Conservation (phyloP, 2,888 invertebrate genomes). For the Spilosoma lubricipeda region DNA sequence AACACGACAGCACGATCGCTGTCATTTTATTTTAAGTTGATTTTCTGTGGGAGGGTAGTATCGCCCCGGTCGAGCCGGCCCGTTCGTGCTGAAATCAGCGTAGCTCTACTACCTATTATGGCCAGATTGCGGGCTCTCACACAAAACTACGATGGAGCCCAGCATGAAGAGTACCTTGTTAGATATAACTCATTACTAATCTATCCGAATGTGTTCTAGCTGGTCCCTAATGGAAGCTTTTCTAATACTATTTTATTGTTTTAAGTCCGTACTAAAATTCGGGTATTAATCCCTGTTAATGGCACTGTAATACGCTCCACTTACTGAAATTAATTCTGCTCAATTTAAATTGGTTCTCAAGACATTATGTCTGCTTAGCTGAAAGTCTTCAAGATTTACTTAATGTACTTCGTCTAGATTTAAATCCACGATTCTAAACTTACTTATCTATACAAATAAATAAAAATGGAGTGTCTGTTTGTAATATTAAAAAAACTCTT, state of each 20-base stretch:
- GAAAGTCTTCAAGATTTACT: background rate
- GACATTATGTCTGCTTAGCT: slow-evolving; percentile 10
- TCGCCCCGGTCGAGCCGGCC: too few relatives aligned
- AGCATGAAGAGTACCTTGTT: too few relatives aligned
- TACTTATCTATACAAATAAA: background rate
- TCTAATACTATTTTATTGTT: background rate
- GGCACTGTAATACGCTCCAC: slow-evolving; percentile 7
- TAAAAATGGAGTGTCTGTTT: too few relatives aligned
- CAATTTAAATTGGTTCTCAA: slow-evolving; percentile 15
- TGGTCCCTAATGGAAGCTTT: background rate
- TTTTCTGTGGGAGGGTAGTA: too few relatives aligned
- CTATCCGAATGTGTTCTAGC: background rate
- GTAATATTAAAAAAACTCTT: too few relatives aligned
- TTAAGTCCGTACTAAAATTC: slow-evolving; percentile 1
- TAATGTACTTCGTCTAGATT: slow-evolving; percentile 10
- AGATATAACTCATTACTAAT: background rate
- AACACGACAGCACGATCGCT: too few relatives aligned
- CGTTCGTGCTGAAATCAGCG: too few relatives aligned
- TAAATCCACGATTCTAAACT: background rate
- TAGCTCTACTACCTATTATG: too few relatives aligned
- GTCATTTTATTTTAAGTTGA: too few relatives aligned
- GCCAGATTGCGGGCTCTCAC: too few relatives aligned
- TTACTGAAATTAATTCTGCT: slow-evolving; percentile 15
- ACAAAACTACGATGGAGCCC: too few relatives aligned
- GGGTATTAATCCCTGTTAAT: slow-evolving; percentile 13